These are phyloP conservation scores for Panulirus ornatus DNA, from an alignment of 1,140 invertebrate genomes.

Conservation along the genomic window DNA sequence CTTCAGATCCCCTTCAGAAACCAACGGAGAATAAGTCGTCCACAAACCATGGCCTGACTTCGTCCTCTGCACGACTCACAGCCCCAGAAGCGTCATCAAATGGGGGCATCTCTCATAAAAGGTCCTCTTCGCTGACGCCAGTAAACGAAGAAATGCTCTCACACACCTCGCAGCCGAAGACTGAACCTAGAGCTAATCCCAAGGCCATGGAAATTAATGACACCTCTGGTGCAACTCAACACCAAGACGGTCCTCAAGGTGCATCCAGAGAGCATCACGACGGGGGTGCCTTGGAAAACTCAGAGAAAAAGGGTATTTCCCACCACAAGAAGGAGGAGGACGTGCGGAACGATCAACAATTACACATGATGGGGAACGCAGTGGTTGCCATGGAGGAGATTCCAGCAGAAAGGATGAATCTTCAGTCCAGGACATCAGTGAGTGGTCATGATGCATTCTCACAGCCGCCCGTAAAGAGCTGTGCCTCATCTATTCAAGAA, in stretches of 20 bases:
- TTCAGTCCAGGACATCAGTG: neutral
- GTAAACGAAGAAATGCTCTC: conserved; percentile 44
- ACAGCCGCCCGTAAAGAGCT: neutral
- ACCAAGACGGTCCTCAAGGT: neutral
- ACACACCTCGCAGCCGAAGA: neutral
- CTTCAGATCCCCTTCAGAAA: neutral
- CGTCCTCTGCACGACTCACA: conserved; percentile 23
- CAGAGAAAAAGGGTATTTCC: neutral
- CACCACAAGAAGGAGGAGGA: neutral
- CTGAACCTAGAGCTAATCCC: neutral
- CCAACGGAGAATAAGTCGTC: neutral
- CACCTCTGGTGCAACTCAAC: neutral
- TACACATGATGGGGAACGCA: too few species aligned
- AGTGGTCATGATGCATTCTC: neutral
- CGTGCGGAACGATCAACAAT: neutral
- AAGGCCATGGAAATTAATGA: neutral
- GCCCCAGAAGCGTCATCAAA: conserved; percentile 25
- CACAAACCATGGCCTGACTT: neutral
- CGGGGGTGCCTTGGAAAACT: neutral
- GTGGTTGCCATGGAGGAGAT: neutral
- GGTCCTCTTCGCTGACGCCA: conserved; percentile 51
- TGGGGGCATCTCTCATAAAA: conserved; percentile 36
- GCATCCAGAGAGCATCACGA: too few species aligned
- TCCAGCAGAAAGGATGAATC: neutral
- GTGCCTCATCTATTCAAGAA: neutral